Conservation (phyloP, 2,797 vertebrate species). For the Phyllotis vaccarum region DNA sequence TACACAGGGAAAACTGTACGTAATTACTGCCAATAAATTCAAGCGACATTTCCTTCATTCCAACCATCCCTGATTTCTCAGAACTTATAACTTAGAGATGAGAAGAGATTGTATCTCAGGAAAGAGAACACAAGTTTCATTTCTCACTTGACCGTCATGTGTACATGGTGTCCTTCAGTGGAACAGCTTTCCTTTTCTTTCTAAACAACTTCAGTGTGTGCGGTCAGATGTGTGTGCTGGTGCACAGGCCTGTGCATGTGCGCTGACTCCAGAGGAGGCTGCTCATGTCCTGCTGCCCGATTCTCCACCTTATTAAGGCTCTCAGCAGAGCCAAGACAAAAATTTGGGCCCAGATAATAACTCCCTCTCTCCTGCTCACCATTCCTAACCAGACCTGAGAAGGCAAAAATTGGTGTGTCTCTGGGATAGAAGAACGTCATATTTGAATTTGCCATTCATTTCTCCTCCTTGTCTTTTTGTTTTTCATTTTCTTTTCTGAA, state of each 20-base stretch:
- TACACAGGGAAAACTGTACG: neutral
- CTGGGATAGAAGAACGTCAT: neutral
- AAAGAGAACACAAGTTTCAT: neutral
- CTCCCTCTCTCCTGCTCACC: neutral
- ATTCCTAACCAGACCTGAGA: neutral
- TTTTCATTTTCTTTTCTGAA: neutral
- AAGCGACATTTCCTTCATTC: neutral
- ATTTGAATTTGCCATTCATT: constrained; percentile 39
- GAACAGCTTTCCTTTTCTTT: neutral
- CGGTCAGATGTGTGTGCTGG: neutral
- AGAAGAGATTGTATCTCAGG: neutral
- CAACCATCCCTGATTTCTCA: neutral
- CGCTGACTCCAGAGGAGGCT: neutral
- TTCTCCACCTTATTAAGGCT: neutral
- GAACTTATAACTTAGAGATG: neutral
- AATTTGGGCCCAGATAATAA: neutral
- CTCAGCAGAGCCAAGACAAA: neutral
- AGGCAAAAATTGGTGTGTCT: neutral
- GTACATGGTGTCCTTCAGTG: no score
- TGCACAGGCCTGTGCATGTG: neutral
- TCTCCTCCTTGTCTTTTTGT: neutral
- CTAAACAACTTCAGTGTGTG: neutral
- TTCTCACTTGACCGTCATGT: fast-evolving
- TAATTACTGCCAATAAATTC: constrained; percentile 14
- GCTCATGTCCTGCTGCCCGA: no score